Evolutionary conservation across 2,888 invertebrate genomes (phyloP).

Genomic region (Agrotis exclamationis): DNA sequence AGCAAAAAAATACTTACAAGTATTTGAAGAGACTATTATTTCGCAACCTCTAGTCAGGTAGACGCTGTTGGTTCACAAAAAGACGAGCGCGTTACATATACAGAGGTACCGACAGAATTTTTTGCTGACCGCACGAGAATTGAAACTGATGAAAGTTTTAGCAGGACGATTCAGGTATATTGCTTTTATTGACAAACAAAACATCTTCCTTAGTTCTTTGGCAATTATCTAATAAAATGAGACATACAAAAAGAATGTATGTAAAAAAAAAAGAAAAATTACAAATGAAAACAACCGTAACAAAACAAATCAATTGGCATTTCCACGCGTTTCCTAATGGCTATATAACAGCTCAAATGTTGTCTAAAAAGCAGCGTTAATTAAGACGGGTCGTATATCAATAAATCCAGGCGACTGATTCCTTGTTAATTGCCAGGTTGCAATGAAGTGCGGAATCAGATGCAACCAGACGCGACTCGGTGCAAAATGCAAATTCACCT

Average conservation of each 20-base stretch:
- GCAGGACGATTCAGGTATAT: constrained; percentile 43
- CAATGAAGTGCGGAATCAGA: constrained; percentile 80
- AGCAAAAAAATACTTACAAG: constrained; percentile 65
- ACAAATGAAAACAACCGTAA: constrained; percentile 1
- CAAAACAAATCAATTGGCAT: constrained; percentile 26
- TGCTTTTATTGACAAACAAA: constrained; percentile 31
- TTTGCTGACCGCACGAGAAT: constrained; percentile 66
- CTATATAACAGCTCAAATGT: constrained; percentile 39
- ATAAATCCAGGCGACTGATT: constrained; percentile 82
- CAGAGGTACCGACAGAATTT: constrained; percentile 61
- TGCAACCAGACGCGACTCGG: constrained; percentile 68
- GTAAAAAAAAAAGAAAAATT: constrained; percentile 3
- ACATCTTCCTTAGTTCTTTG: too few relatives aligned
- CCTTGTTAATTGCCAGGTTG: constrained; percentile 85
- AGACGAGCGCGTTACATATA: constrained; percentile 65
- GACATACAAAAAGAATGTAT: too few relatives aligned
- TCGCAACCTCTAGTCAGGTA: constrained; percentile 70
- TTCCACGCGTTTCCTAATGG: constrained; percentile 10
- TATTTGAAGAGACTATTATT: constrained; percentile 68
- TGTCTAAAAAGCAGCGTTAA: constrained; percentile 71
- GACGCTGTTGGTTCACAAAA: constrained; percentile 69
- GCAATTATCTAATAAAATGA: too few relatives aligned
- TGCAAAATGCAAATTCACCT: constrained; percentile 78
- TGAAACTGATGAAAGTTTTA: constrained; percentile 61
- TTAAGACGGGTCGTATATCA: constrained; percentile 82